Evolutionary conservation across 1,140 invertebrate genomes (phyloP).

Genomic region (Dinothrombium tinctorium): DNA sequence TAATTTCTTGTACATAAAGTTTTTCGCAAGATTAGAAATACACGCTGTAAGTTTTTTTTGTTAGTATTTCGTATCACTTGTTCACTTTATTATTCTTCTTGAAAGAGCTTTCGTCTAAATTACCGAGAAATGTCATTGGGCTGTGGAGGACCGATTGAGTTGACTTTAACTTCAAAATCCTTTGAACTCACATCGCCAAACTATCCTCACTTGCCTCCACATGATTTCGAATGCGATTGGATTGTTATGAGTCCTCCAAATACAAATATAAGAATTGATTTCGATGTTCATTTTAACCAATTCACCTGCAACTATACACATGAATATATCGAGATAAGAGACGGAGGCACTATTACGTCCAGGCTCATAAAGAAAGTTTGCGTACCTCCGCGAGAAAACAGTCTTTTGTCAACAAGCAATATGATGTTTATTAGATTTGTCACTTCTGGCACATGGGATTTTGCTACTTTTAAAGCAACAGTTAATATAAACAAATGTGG

Average conservation of each 20-base stretch:
- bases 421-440: conserved; percentile 43
- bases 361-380: conserved; percentile 37
- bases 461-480: conserved; percentile 49
- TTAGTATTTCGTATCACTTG: neutral
- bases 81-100: neutral
- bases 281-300: conserved; percentile 31
- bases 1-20: conserved; percentile 37
- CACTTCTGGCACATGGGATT: conserved; percentile 37
- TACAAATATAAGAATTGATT: conserved; percentile 43
- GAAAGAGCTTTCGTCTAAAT: conserved; percentile 28
- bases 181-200: conserved; percentile 32
- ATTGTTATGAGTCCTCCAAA: conserved; percentile 36
- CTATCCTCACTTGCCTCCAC: conserved; percentile 46
- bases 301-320: conserved; percentile 4
- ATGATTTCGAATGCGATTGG: conserved; percentile 59
- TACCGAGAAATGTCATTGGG: conserved; percentile 31
- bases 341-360: conserved; percentile 43
- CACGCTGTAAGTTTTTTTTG: conserved; percentile 8
- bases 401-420: conserved; percentile 31
- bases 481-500: conserved; percentile 31
- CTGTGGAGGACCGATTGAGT: conserved; percentile 31
- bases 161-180: conserved; percentile 13
- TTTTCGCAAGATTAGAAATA: neutral
- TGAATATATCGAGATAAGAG: conserved; percentile 49
- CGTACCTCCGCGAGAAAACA: conserved; percentile 25